Evolutionary conservation across 2,888 invertebrate species (phyloP).

Genomic region (Campoletis raptor): DNA sequence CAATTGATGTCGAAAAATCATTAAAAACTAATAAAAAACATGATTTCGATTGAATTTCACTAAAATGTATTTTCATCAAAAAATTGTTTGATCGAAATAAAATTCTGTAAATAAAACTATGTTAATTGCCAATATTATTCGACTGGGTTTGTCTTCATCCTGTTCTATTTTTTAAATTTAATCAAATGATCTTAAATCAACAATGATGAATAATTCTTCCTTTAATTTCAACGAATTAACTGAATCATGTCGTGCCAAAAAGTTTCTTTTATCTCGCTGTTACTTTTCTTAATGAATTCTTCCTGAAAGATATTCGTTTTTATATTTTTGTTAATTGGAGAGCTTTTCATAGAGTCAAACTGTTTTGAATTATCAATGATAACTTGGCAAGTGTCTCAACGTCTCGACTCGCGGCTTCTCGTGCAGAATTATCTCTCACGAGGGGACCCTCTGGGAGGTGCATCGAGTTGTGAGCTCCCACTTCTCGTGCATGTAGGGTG

Average conservation of each 20-base stretch:
- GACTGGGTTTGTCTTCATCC: not conserved
- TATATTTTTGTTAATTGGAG: not conserved
- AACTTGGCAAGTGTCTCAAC: constrained; percentile 64
- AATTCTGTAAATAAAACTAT: not conserved
- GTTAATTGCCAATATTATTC: not conserved
- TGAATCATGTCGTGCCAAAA: not conserved
- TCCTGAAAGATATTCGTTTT: not conserved
- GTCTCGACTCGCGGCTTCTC: constrained; percentile 39
- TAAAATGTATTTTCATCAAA: not conserved
- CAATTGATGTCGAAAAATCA: no score
- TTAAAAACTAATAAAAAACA: not conserved
- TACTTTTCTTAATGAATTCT: constrained; percentile 42
- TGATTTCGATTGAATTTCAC: not conserved
- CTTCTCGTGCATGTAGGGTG: no score
- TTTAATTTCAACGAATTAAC: not conserved
- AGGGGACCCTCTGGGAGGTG: no score
- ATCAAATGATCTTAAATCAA: not conserved
- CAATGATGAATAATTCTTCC: constrained; percentile 5
- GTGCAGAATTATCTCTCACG: constrained; percentile 48
- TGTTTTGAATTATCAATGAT: constrained; percentile 53
- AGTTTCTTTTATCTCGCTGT: not conserved
- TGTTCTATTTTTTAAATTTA: not conserved
- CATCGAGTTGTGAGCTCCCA: no score
- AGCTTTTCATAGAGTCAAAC: not conserved
- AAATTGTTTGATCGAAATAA: not conserved